These are phyloP conservation scores for Peromyscus polionotus DNA, from an alignment of 2,113 vertebrate species.

Conservation along the genomic window DNA sequence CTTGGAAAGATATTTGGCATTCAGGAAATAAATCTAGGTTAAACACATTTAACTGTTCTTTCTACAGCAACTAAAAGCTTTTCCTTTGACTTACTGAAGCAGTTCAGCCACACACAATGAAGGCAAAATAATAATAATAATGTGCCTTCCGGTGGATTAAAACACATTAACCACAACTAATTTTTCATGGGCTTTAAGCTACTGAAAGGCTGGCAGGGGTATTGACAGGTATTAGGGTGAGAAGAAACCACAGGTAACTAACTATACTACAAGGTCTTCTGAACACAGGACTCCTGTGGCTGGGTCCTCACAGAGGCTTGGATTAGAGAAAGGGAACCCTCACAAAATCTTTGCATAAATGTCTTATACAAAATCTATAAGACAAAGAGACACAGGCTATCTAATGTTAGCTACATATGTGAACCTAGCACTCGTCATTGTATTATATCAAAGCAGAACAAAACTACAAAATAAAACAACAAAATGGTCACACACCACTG, in stretches of 20 bases:
- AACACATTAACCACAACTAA: background rate
- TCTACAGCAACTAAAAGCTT: constrained; percentile 69
- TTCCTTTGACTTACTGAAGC: constrained; percentile 18
- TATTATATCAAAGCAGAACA: constrained; percentile 27
- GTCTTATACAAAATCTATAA: background rate
- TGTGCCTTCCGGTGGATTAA: background rate
- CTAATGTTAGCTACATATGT: background rate
- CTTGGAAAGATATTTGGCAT: constrained; percentile 57
- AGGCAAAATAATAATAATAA: background rate
- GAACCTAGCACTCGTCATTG: background rate
- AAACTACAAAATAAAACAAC: background rate
- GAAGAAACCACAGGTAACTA: background rate
- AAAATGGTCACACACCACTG: background rate
- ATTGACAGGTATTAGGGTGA: background rate
- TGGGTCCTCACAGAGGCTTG: background rate
- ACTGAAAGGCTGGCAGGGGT: constrained; percentile 1
- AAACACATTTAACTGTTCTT: constrained; percentile 61
- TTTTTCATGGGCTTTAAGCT: background rate
- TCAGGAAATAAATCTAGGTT: constrained; percentile 62
- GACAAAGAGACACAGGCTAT: background rate
- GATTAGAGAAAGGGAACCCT: constrained; percentile 1
- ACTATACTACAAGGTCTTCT: background rate
- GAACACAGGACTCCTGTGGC: background rate
- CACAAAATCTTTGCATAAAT: background rate
- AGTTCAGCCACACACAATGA: constrained; percentile 49